These are phyloP conservation scores for Hemibagrus wyckioides DNA, from an alignment of 2,113 vertebrate genomes.

Conservation along the genomic window DNA sequence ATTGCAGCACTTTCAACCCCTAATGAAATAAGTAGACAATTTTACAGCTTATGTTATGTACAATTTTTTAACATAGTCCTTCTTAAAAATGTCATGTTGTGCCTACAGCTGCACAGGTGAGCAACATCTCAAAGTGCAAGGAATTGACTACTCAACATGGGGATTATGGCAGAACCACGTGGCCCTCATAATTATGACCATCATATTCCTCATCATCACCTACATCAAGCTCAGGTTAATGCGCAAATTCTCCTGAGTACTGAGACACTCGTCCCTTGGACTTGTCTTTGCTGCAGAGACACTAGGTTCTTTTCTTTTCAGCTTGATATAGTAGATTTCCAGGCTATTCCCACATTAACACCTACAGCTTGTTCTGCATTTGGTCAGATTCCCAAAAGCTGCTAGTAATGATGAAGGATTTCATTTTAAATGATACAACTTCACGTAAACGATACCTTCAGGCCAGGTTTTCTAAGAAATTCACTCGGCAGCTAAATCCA, in stretches of 20 bases:
- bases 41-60: not conserved
- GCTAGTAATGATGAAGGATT: not conserved
- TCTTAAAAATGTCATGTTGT: not conserved
- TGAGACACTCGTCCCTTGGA: not conserved
- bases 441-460: not conserved
- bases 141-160: slow-evolving; percentile 81
- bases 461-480: not conserved
- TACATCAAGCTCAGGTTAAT: slow-evolving; percentile 86
- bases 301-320: not conserved
- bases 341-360: not conserved
- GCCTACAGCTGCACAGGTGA: slow-evolving; percentile 80
- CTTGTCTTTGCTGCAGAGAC: not conserved
- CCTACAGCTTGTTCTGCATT: not conserved
- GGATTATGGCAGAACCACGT: slow-evolving; percentile 88
- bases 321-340: not conserved
- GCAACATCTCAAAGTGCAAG: slow-evolving; percentile 76
- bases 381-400: not conserved
- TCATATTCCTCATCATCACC: slow-evolving; percentile 80
- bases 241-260: slow-evolving; percentile 82
- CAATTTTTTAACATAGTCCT: not conserved
- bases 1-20: not conserved
- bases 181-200: slow-evolving; percentile 77
- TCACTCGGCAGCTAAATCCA: not conserved
- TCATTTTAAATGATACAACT: not conserved
- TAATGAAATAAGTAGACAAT: not conserved